Conservation (phyloP, 2,888 invertebrate genomes). For the Electrophaes corylata region DNA sequence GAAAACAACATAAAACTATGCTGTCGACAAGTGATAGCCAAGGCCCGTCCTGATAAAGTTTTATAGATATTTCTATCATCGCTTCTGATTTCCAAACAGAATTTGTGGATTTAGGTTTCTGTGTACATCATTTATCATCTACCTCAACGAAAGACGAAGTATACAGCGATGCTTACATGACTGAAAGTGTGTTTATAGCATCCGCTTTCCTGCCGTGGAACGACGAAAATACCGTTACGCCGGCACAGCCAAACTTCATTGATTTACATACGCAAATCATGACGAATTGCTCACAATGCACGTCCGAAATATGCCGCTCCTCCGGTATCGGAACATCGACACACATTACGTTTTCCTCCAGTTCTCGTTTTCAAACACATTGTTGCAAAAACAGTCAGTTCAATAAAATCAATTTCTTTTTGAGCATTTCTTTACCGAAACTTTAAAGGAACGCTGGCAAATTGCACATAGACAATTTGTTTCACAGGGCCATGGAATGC, state of each 20-base stretch:
- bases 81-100: slow-evolving; percentile 27
- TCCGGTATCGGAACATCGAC: slow-evolving; percentile 47
- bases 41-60: too few relatives aligned
- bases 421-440: slow-evolving; percentile 1
- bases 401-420: not conserved
- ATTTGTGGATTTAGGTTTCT: slow-evolving; percentile 12
- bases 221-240: slow-evolving; percentile 82
- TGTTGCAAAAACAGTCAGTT: not conserved
- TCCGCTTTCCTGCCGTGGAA: slow-evolving; percentile 79
- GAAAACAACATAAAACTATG: too few relatives aligned
- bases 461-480: slow-evolving; percentile 1
- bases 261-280: slow-evolving; percentile 83
- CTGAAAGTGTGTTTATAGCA: slow-evolving; percentile 82
- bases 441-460: slow-evolving; percentile 10
- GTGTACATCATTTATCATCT: slow-evolving; percentile 44
- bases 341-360: slow-evolving; percentile 39
- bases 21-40: too few relatives aligned
- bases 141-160: slow-evolving; percentile 54
- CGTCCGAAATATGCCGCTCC: slow-evolving; percentile 66
- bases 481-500: slow-evolving; percentile 12
- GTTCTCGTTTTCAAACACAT: not conserved
- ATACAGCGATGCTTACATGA: slow-evolving; percentile 57
- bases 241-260: slow-evolving; percentile 77
- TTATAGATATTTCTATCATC: slow-evolving; percentile 30
- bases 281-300: slow-evolving; percentile 79